Base-by-base conservation (phyloP, 1,140 invertebrate genomes). In the Habropoda laboriosa region DNA sequence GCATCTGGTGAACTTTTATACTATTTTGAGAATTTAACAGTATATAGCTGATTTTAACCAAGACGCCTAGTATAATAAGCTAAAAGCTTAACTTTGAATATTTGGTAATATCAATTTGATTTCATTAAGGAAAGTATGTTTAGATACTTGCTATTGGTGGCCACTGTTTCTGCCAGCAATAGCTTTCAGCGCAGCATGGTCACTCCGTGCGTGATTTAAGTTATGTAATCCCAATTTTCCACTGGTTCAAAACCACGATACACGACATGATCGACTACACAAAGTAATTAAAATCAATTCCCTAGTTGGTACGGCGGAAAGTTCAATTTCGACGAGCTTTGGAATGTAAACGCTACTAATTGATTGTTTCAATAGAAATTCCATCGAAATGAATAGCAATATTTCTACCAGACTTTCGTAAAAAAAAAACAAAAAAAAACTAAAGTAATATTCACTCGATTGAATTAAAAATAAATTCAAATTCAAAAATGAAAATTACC, bases 161-260 rank as follows among this genome's bases (percentile, higher is more conserved):
- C 40, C 21, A 30, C 13, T 42, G 40, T 64, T 64, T 45, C 61
- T 7, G 7, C 16, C 47, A 12, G 47, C 18, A 18, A 30, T 21
- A 64, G 21, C 32, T 35, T 4, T 35, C 42, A 16, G 10, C n/a
- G 4, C 21, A 21, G 45, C 18, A 12, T 1, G 38, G 1, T 3
- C n/a, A 32, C 21, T 12, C 2, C 16, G 12, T 7, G 18, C 12
- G 21, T 32, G 30, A 49, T 24, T 13, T 6, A 1, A n/a, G 45
- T 45, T 45, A 64, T 42, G 38, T 35, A 47, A 67, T 66, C 5
- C 63, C n/a, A 66, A 66, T 67, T 67, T 49, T 32, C 45, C 64
- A 8, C 3, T 30, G 35, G 42, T 64, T 30, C 24, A 24, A 5
- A 35, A 30, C 42, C 42, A 2, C 40, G 63, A 32, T 47, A 47